Evolutionary conservation across 2,113 vertebrate genomes (phyloP), one percentile per base, ranked within the genome.

Genomic region (Beaufortia kweichowensis): DNA sequence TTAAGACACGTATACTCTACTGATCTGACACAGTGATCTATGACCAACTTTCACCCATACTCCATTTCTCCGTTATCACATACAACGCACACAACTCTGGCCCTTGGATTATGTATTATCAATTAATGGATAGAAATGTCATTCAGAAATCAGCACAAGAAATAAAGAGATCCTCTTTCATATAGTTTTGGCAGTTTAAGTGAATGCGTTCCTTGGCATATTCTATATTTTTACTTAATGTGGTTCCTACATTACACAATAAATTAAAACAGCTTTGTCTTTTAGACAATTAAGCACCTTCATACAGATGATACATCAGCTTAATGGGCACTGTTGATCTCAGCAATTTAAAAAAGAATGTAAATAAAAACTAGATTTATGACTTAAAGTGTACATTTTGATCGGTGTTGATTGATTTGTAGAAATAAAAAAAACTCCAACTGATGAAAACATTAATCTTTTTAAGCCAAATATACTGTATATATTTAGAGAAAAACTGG

Each of bases 131-230:
- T n/a, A n/a, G n/a, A n/a, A n/a, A n/a, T n/a, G n/a, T n/a, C n/a
- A n/a, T 15, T 15, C 15, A 0, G 4, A 15, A 11, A 15, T 14
- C 4, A 12, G 12, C 43, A 46, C 14, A 48, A 17, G 14, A 15
- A 48, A 48, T 17, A 48, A 48, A 31, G 5, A 53, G 46, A 68
- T 50, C 26, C 8, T 31, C 35, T 10, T 19, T 26, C 23, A 66
- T 29, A 29, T 48, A 0, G 33, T 68, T 31, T 68, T 68, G 66
- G 46, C 66, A 68, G 66, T 68, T 53, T 33, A 53, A 53, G 43
- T 33, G 19, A 53, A 12, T 12, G 65, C 26, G n/a, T 23, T 68
- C 46, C 66, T 68, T 68, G 66, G 46, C 66, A 68, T 68, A 48
- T n/a, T 23, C 12, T 28, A 68, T 53, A 53, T 53, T 53, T 31